Conservation (phyloP, 2,113 vertebrate species). For the Colius striatus region DNA sequence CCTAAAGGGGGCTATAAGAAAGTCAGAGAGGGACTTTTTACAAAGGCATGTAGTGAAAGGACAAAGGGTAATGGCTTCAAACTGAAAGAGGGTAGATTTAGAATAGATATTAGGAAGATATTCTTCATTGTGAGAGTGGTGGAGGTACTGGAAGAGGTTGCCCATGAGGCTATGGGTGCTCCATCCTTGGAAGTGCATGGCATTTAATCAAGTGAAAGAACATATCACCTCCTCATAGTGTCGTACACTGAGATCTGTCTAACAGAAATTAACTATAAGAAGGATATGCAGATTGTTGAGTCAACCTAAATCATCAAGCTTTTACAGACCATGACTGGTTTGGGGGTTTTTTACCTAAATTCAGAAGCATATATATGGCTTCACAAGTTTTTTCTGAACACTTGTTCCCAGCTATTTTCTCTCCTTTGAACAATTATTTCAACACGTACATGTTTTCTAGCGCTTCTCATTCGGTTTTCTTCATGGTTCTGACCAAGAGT, state of each 20-base stretch:
- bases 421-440: neutral
- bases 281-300: neutral
- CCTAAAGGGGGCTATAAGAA: no score
- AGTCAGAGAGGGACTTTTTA: no score
- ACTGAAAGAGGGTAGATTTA: no score
- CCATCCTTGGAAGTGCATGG: neutral
- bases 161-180: no score
- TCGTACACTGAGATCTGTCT: neutral
- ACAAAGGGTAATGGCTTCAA: no score
- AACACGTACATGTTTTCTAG: neutral
- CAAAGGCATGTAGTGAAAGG: no score
- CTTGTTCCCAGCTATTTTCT: neutral
- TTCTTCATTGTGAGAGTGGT: no score
- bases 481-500: neutral
- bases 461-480: neutral
- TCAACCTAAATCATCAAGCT: neutral
- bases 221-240: neutral
- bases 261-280: neutral
- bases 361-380: neutral
- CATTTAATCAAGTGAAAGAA: neutral
- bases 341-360: neutral
- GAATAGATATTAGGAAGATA: no score
- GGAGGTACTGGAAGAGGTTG: no score
- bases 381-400: neutral
- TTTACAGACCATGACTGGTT: neutral